These are phyloP conservation scores for Camptogramma bilineatum DNA, from an alignment of 2,888 invertebrate species.

Conservation along the genomic window DNA sequence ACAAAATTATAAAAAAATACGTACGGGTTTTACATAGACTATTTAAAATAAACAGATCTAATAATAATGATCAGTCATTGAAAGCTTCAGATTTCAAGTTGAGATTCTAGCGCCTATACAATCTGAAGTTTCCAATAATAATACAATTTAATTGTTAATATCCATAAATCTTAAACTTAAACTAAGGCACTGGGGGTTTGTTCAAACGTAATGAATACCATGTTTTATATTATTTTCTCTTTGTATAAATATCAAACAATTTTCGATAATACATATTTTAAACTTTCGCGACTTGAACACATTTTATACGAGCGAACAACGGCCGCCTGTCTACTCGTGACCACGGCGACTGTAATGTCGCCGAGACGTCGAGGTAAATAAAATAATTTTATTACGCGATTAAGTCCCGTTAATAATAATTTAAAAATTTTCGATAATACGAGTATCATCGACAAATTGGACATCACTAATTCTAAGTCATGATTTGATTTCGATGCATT, in stretches of 20 bases:
- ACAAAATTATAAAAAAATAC: slow-evolving; percentile 46
- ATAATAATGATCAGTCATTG: slow-evolving; percentile 77
- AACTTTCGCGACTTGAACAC: too few relatives aligned
- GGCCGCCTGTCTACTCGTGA: too few relatives aligned
- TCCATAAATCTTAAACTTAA: slow-evolving; percentile 36
- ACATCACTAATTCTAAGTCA: slow-evolving; percentile 21
- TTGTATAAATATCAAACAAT: background rate
- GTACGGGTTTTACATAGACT: slow-evolving; percentile 58
- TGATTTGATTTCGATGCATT: slow-evolving; percentile 37
- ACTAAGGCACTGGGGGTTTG: slow-evolving; percentile 39
- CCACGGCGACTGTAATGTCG: too few relatives aligned
- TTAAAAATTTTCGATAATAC: slow-evolving; percentile 6
- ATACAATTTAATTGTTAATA: slow-evolving; percentile 48
- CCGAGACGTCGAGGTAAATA: too few relatives aligned
- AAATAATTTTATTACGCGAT: too few relatives aligned
- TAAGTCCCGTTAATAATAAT: background rate
- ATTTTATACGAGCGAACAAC: too few relatives aligned
- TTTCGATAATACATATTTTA: slow-evolving; percentile 11
- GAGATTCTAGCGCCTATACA: slow-evolving; percentile 77
- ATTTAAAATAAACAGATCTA: slow-evolving; percentile 70
- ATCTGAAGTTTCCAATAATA: slow-evolving; percentile 83
- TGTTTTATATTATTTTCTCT: background rate
- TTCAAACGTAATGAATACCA: background rate
- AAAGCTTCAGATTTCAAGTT: slow-evolving; percentile 76
- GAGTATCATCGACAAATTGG: slow-evolving; percentile 7